These are phyloP conservation scores for Brachionus angularis DNA, from an alignment of 1,140 invertebrate species.

Conservation along the genomic window DNA sequence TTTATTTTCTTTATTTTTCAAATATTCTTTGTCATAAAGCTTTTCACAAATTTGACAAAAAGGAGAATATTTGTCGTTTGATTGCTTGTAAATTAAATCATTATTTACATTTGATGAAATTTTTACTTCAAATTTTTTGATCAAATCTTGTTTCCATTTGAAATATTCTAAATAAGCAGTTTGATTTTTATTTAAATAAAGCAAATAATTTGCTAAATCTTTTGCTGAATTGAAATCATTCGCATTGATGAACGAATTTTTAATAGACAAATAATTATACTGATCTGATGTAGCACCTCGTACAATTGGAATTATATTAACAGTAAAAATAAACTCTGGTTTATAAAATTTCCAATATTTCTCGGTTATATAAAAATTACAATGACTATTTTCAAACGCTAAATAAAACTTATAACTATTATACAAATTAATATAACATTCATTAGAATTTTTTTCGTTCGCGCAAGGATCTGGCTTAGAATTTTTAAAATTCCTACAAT, in stretches of 20 bases:
- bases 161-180: conserved; percentile 36
- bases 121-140: neutral
- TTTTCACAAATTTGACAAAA: conserved; percentile 29
- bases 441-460: neutral
- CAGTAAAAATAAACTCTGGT: conserved; percentile 8
- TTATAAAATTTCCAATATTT: conserved; percentile 42
- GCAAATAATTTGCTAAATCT: conserved; percentile 39
- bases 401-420: conserved; percentile 49
- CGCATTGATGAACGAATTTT: neutral
- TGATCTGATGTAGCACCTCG: conserved; percentile 86
- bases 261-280: neutral
- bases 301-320: conserved; percentile 72
- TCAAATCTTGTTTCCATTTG: conserved; percentile 51
- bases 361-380: conserved; percentile 45
- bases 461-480: neutral
- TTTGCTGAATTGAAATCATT: conserved; percentile 11
- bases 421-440: conserved; percentile 7
- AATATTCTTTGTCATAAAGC: neutral
- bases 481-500: conserved; percentile 55
- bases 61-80: neutral
- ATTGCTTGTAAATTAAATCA: too few species aligned
- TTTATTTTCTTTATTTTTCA: neutral
- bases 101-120: neutral
- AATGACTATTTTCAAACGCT: conserved; percentile 44
- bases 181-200: conserved; percentile 19